phyloP scores from a whole-genome alignment of 2,797 vertebrate species.

The Hephaestus fuliginosus region DNA sequence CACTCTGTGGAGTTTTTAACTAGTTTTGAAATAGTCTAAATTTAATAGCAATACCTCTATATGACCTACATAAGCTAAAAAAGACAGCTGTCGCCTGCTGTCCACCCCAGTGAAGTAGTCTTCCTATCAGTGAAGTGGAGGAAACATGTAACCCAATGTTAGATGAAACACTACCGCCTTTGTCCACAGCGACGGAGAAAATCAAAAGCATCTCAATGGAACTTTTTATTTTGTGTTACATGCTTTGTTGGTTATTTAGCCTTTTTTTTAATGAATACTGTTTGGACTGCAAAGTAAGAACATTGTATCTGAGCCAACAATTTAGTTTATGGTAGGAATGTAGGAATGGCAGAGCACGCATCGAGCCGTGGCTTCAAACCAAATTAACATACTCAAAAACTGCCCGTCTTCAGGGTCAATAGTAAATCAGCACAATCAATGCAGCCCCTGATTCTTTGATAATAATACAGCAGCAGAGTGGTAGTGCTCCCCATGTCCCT shows the following conservation, averaged over 20 bases:
- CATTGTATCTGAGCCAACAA: background rate
- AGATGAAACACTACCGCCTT: too few species aligned
- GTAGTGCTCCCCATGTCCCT: constrained; percentile 17
- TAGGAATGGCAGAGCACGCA: background rate
- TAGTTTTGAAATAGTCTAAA: too few species aligned
- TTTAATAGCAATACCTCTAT: too few species aligned
- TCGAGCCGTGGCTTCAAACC: constrained; percentile 10
- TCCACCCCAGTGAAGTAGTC: too few species aligned
- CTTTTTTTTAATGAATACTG: background rate
- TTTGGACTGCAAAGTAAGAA: background rate
- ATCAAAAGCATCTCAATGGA: too few species aligned
- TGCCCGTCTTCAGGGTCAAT: constrained; percentile 19
- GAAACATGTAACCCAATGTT: too few species aligned
- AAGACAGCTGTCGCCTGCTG: too few species aligned
- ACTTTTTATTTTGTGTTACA: too few species aligned
- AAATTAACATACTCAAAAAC: constrained; percentile 22
- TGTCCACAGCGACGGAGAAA: too few species aligned
- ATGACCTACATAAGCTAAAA: too few species aligned
- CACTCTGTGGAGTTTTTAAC: too few species aligned
- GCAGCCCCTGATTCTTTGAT: constrained; percentile 39
- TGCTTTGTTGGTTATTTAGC: background rate
- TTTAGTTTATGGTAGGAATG: constrained; percentile 2
- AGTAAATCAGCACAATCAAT: constrained; percentile 29
- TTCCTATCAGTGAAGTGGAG: too few species aligned
- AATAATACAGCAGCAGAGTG: constrained; percentile 29